Base-by-base conservation (phyloP, 2,888 invertebrate genomes). In the Phasia obesa region DNA sequence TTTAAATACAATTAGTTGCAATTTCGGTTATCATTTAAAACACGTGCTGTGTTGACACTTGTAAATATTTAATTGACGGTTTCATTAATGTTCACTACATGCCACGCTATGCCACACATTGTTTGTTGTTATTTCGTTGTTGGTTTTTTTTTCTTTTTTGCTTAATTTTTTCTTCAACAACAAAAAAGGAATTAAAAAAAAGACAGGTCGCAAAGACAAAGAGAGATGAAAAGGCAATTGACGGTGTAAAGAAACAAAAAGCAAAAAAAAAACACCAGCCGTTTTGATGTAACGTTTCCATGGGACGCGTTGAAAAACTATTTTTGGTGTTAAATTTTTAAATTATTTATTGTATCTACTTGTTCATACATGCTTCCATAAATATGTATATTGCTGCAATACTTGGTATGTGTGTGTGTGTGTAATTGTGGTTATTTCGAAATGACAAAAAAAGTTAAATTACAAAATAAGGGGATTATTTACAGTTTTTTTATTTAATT, bases 11-110 rank as follows among this genome's bases (percentile, higher is more conserved):
- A 83, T 83, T 83, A 83, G 83, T 83, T 83, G 83, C 79, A 83
- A 83, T 83, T 83, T 83, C 75, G 79, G 83, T 83, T 83, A 83
- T 83, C 83, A 83, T 83, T 83, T 83, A 83, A 83, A 83, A 83
- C 83, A 83, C 83, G 83, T 83, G 83, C 83, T 83, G 75, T 83
- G 83, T 83, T 83, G 83, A 83, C 83, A 79, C 83, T 83, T 83
- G 83, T 83, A 83, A 83, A 83, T 83, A 83, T 83, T 79, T 83
- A 83, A 83, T 83, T 83, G 83, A 83, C 83, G 83, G 75, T 83
- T 83, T 79, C 79, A 79, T 83, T 83, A 79, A 83, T 76, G 83
- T 83, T 83, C 42, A 62, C 65, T 83, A 60, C 79, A 67, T 70
- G 75, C 79, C 83, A 83, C 79, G 83, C 83, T 76, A 83, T 79